Evolutionary conservation across 2,888 invertebrate genomes (phyloP).

Genomic region (Siphlonurus alternatus): DNA sequence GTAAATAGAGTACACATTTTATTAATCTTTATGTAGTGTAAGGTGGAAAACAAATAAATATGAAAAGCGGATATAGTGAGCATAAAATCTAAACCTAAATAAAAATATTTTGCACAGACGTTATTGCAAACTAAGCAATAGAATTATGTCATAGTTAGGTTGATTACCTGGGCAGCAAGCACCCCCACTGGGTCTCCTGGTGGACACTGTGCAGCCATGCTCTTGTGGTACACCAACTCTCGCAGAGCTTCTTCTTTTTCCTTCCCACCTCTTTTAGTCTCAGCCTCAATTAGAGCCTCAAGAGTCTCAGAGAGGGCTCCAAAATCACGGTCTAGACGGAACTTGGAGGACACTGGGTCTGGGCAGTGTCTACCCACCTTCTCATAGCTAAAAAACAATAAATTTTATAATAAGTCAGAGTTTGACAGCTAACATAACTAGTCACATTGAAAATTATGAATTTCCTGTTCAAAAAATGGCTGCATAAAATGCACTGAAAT

Average conservation of each 20-base stretch:
- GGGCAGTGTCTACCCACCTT: conserved; percentile 37
- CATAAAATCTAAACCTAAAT: conserved; percentile 4
- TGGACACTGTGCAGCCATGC: conserved; percentile 55
- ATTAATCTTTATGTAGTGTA: too few relatives aligned
- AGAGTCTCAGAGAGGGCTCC: conserved; percentile 75
- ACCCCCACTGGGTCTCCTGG: conserved; percentile 96
- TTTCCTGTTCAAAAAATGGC: too few relatives aligned
- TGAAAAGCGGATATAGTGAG: background rate
- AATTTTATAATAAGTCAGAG: background rate
- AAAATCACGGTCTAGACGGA: conserved; percentile 56
- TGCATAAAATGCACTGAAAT: too few relatives aligned
- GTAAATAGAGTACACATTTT: too few relatives aligned
- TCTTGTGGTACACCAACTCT: conserved; percentile 58
- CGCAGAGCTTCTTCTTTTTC: conserved; percentile 31
- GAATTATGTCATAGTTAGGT: too few relatives aligned
- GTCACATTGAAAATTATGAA: background rate
- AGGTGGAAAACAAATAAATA: background rate
- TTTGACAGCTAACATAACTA: background rate
- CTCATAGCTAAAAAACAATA: conserved; percentile 12
- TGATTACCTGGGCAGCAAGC: conserved; percentile 67
- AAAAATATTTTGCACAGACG: too few relatives aligned
- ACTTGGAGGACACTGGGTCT: conserved; percentile 53
- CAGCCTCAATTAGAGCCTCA: conserved; percentile 44
- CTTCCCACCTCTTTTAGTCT: conserved; percentile 27
- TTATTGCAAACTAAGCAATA: too few relatives aligned